Percentiles rank a stretch among this genome's conserved stretches.
These are phyloP conservation scores for Clupea harengus DNA, from an alignment of 2,113 vertebrate species.

Conservation along the genomic window DNA sequence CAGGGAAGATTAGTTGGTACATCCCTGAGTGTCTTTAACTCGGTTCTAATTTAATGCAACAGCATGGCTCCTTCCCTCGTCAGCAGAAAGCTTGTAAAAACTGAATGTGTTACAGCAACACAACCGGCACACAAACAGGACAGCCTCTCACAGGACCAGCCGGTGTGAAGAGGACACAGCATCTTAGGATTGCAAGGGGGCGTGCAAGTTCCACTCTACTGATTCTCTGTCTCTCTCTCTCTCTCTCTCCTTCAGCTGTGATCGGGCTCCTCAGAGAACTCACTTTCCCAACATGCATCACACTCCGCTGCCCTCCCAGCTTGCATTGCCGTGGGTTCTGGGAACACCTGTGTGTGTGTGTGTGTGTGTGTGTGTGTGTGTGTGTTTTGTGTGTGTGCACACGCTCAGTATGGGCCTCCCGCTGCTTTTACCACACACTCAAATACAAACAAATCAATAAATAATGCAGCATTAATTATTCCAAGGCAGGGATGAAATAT, in stretches of 20 bases:
- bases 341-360: background rate
- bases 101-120: background rate
- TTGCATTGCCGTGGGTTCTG: background rate
- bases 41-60: background rate
- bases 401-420: background rate
- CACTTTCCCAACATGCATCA: constrained; percentile 23
- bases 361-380: background rate
- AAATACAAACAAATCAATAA: constrained; percentile 46
- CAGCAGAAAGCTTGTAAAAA: background rate
- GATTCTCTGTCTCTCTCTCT: background rate
- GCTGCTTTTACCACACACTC: constrained; percentile 21
- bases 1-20: background rate
- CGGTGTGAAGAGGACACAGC: constrained; percentile 4
- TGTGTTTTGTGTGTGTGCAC: background rate
- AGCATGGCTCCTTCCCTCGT: background rate
- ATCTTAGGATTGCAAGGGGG: background rate
- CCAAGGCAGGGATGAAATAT: constrained; percentile 46
- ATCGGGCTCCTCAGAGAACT: background rate
- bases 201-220: background rate
- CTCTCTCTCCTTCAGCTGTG: background rate
- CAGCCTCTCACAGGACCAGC: background rate
- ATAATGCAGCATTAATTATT: constrained; percentile 47
- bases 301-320: constrained; percentile 1
- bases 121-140: background rate
- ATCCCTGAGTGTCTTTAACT: background rate